Percentiles rank a stretch among this genome's conserved stretches.
These are phyloP conservation scores for Carduelis carduelis DNA, from an alignment of 2,797 vertebrate genomes.

Conservation along the genomic window DNA sequence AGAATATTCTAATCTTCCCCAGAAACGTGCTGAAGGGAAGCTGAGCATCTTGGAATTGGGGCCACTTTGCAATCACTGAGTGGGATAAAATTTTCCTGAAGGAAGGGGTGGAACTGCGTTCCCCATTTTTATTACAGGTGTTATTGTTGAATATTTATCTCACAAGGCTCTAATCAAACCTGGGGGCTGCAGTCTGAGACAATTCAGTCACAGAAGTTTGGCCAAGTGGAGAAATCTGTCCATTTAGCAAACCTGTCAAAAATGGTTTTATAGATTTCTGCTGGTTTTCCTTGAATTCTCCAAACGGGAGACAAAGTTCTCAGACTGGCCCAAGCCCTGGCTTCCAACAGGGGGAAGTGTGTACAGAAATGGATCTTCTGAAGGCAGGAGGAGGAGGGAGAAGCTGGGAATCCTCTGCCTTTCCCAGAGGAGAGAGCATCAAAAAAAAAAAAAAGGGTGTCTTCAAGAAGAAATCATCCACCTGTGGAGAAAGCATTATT, in stretches of 20 bases:
- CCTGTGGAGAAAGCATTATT: background rate
- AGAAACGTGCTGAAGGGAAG: conserved; percentile 47
- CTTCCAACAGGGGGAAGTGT: background rate
- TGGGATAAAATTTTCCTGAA: conserved; percentile 36
- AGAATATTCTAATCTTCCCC: conserved; percentile 55
- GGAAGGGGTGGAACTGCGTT: background rate
- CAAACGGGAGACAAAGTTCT: background rate
- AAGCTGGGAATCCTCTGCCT: background rate
- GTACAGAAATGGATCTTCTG: background rate
- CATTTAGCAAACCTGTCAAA: background rate
- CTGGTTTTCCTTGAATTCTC: background rate
- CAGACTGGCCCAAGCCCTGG: background rate
- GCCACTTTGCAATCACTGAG: background rate
- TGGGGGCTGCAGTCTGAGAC: background rate
- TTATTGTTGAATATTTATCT: background rate
- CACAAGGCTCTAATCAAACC: background rate
- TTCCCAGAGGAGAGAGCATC: background rate
- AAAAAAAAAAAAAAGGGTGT: background rate
- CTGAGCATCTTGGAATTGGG: conserved; percentile 9
- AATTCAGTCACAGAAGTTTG: background rate
- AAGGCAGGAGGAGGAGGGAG: background rate
- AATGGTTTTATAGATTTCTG: background rate
- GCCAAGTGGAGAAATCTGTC: background rate
- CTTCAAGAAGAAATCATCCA: background rate
- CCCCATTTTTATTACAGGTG: background rate